Evolutionary conservation across 1,140 invertebrate genomes (phyloP), one percentile per base, ranked within the genome.

Genomic region (Orussus abietinus): DNA sequence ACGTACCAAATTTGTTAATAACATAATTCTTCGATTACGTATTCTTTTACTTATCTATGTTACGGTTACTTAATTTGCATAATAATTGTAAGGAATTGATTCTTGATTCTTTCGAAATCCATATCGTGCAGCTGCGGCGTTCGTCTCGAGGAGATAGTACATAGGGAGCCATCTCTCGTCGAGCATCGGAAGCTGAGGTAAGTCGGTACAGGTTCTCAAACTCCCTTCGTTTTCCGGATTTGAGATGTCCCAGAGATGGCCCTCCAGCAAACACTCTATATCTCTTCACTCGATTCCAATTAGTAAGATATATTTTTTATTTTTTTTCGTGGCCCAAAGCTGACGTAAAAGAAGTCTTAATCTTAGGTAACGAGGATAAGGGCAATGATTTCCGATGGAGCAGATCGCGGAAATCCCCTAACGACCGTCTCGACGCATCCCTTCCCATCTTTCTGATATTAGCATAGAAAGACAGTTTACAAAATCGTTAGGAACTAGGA

Each of bases 401-500:
- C 38, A 46, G 44, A 29, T n/a, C n/a, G n/a, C n/a, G 12, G 44
- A 58, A 65, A 54, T 69, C 62, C 61, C 64, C 36, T 37, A 49
- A 47, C 40, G 47, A 26, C 54, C 42, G 49, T 64, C 9, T 11
- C 7, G 30, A 15, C 34, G 18, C 53, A 32, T 41, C 41, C 49
- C 56, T 59, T 55, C 54, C 49, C 52, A 62, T 59, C 59, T 66
- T 65, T 68, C 68, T 61, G 64, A 63, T 68, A 68, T 70, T 70
- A 66, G 66, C 66, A 70, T 70, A 66, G 62, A 66, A 66, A 57
- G 63, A 56, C 64, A 68, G 61, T 70, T 70, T 64, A 62, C 65
- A 64, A 70, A 70, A 70, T 68, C 66, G 65, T 68, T 68, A 66
- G 51, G 53, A 50, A 45, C 47, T 52, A 39, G 52, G 47, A 55